Percentiles rank a stretch among this genome's conserved stretches.
Conservation (phyloP, 2,888 invertebrate species). For the Lithophane ornitopus region DNA sequence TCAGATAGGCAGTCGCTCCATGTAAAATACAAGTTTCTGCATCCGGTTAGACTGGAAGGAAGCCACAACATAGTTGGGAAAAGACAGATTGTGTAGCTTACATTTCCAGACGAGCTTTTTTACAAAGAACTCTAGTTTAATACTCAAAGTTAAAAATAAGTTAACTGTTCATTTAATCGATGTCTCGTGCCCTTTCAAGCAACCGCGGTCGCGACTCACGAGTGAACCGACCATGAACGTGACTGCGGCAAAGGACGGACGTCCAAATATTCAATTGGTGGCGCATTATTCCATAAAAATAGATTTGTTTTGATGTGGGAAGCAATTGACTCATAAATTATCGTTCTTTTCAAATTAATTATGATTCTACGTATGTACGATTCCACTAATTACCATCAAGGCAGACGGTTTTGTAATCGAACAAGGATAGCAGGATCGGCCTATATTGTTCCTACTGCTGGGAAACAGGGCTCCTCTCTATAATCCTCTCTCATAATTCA, state of each 20-base stretch:
- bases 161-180: constrained; percentile 9
- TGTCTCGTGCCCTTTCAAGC: constrained; percentile 26
- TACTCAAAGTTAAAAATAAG: constrained; percentile 1
- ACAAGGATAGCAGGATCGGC: neutral
- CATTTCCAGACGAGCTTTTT: too few species aligned
- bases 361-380: neutral
- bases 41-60: too few species aligned
- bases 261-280: constrained; percentile 27
- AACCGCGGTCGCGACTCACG: constrained; percentile 4
- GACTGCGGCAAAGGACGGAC: constrained; percentile 16
- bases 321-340: neutral
- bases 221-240: constrained; percentile 29
- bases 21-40: too few species aligned
- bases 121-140: too few species aligned
- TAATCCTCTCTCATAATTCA: neutral
- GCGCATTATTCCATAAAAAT: neutral
- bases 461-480: too few species aligned
- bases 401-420: neutral
- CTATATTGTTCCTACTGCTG: neutral
- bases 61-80: too few species aligned
- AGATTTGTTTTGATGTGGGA: neutral
- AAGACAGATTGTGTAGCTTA: too few species aligned
- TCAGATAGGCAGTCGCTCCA: too few species aligned
- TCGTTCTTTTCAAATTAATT: neutral
- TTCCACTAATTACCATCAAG: neutral